Base-by-base conservation (phyloP, 2,113 vertebrate species). In the Pterocles burchelli region DNA sequence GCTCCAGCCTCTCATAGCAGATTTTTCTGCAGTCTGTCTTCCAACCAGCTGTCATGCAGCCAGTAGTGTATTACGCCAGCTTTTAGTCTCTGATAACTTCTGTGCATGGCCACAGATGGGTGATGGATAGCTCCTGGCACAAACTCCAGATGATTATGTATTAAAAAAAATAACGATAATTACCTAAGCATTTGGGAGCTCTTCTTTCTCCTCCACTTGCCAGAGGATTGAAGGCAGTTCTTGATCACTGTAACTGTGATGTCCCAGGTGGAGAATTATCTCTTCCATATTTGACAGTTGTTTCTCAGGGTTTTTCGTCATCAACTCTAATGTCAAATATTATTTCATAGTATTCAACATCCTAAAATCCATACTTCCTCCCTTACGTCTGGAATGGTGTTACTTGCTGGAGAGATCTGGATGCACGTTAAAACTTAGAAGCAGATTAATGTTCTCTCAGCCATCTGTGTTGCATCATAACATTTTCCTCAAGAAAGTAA, bases 151-250 rank as follows among this genome's bases (percentile, higher is more conserved):
- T 93, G 62, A 95, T 79, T 89, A 91, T 51, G 54, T 94, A 80
- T 97, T 90, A 31, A 91, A 94, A 95, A 95, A 88, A 43, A 67
- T 91, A 94, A 93, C 88, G 78, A 96, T 91, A 93, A 96, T 96
- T 95, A 94, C 63, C 51, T 73, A 93, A 91, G 31, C 88, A 74
- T 94, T 94, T 93, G 71, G 78, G 88, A 93, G 8, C 14, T 94
- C 38, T 85, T 76, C 54, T 91, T 95, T 88, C 74, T 85, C 54
- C 20, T 77, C 43, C 26, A 51, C 13, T 91, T 83, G 72, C 51
- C 63, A 95, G 48, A 74, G 38, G 26, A 57, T 68, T 93, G 61
- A 75, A 93, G 38, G 48, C 31, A 80, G 16, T 26, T 94, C 34
- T 62, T 76, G 66, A 88, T 88, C 58, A 74, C 34, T 55, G 21